phyloP scores from a whole-genome alignment of 2,888 invertebrate species.

The Callinectes sapidus region DNA sequence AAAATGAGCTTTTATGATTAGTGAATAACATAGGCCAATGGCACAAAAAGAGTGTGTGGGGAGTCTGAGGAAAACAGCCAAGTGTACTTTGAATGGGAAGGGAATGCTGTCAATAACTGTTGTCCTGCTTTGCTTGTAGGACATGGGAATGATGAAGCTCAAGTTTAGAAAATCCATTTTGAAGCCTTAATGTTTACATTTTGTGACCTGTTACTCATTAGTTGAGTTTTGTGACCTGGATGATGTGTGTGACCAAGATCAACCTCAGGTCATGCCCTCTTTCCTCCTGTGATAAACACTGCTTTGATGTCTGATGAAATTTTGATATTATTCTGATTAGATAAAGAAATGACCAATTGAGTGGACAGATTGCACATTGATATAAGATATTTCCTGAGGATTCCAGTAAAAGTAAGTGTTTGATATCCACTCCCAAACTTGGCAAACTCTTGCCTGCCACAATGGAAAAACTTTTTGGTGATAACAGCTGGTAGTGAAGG shows the following conservation, averaged over 20 bases:
- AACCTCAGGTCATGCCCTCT: slow-evolving; percentile 27
- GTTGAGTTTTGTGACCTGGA: slow-evolving; percentile 16
- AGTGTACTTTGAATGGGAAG: background rate
- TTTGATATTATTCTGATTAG: background rate
- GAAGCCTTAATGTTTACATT: slow-evolving; percentile 20
- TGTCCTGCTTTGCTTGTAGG: background rate
- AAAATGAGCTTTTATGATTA: slow-evolving; percentile 23
- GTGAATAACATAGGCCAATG: background rate
- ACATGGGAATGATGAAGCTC: background rate
- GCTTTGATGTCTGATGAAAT: slow-evolving; percentile 5
- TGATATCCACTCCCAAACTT: slow-evolving; percentile 13
- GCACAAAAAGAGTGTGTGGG: background rate
- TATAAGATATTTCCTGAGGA: background rate
- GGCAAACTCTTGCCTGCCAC: background rate
- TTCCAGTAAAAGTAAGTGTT: slow-evolving; percentile 2
- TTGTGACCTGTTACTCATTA: background rate
- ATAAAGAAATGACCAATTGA: background rate
- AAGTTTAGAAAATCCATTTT: slow-evolving; percentile 24
- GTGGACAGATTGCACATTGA: background rate
- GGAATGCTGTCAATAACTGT: background rate
- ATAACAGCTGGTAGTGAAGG: slow-evolving; percentile 26
- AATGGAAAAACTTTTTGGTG: background rate
- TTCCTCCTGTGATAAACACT: slow-evolving; percentile 33
- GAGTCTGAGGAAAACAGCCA: background rate
- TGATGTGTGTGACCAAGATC: slow-evolving; percentile 14